These are phyloP conservation scores for Coptodon rendalli DNA, from an alignment of 2,113 vertebrate genomes.

Conservation along the genomic window DNA sequence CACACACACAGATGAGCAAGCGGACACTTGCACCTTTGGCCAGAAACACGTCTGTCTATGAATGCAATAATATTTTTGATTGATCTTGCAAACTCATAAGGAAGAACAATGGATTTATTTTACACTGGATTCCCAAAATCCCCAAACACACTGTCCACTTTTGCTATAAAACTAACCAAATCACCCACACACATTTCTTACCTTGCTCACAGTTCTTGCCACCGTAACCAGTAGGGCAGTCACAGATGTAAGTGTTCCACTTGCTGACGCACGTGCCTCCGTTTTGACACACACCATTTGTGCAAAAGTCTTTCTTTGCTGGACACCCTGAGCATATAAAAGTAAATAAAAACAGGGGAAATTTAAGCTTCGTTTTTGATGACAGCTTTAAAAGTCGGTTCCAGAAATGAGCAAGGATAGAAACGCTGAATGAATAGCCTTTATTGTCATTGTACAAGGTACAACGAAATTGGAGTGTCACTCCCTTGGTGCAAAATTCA, in stretches of 20 bases:
- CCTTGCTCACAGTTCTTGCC: conserved; percentile 97
- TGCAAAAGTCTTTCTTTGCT: conserved; percentile 85
- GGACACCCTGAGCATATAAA: conserved; percentile 75
- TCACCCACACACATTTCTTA: conserved; percentile 33
- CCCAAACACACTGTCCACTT: fast-evolving
- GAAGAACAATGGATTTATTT: background rate
- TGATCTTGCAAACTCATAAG: background rate
- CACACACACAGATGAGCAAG: background rate
- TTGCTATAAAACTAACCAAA: fast-evolving
- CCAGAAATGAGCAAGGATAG: background rate
- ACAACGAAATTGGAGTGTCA: too few species aligned
- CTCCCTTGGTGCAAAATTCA: too few species aligned
- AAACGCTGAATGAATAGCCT: background rate
- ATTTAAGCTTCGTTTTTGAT: background rate
- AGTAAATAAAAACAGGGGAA: background rate
- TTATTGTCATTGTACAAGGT: too few species aligned
- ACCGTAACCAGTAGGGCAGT: conserved; percentile 80
- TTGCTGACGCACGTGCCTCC: conserved; percentile 85
- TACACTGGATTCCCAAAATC: background rate
- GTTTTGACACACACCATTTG: conserved; percentile 78
- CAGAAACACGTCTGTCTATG: fast-evolving
- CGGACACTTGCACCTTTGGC: background rate
- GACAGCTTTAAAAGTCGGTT: background rate
- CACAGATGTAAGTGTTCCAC: conserved; percentile 87
- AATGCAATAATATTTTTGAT: background rate